These are phyloP conservation scores for Temnothorax nylanderi DNA, from an alignment of 1,140 invertebrate species.

Conservation along the genomic window DNA sequence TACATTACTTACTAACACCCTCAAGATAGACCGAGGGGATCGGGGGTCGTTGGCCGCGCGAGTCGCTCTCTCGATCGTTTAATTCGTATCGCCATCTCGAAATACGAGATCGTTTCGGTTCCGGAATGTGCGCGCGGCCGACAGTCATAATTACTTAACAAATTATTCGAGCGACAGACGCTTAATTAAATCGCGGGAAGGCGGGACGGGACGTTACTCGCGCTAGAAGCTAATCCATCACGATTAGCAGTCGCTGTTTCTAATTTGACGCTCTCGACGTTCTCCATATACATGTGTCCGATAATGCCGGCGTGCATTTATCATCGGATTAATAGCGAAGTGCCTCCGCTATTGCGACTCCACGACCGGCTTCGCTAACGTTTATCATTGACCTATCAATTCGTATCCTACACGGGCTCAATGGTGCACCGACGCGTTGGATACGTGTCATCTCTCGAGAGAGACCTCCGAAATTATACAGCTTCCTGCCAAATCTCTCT, in stretches of 20 bases:
- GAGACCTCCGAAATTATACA: slow-evolving; percentile 4
- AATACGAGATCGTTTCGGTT: background rate
- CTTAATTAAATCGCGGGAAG: slow-evolving; percentile 59
- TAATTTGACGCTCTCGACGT: slow-evolving; percentile 54
- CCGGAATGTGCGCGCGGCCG: background rate
- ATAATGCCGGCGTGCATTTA: slow-evolving; percentile 62
- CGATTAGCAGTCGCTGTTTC: slow-evolving; percentile 62
- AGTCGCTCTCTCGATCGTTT: background rate
- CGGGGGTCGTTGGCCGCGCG: slow-evolving; percentile 6
- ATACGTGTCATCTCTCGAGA: slow-evolving; percentile 5
- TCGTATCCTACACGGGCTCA: slow-evolving; percentile 58
- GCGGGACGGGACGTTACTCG: slow-evolving; percentile 13
- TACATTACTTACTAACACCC: background rate
- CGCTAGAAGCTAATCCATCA: slow-evolving; percentile 61
- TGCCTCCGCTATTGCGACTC: slow-evolving; percentile 50
- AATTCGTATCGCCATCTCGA: background rate
- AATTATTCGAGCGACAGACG: slow-evolving; percentile 56
- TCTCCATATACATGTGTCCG: slow-evolving; percentile 54
- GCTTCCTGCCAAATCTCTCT: background rate
- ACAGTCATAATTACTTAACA: slow-evolving; percentile 59
- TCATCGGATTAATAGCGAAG: slow-evolving; percentile 67
- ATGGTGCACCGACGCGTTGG: slow-evolving; percentile 39
- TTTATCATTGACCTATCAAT: slow-evolving; percentile 69
- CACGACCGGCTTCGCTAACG: slow-evolving; percentile 51
- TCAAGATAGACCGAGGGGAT: background rate